These are phyloP conservation scores for Oceanodroma tethys DNA, from an alignment of 2,113 vertebrate species.

Conservation along the genomic window DNA sequence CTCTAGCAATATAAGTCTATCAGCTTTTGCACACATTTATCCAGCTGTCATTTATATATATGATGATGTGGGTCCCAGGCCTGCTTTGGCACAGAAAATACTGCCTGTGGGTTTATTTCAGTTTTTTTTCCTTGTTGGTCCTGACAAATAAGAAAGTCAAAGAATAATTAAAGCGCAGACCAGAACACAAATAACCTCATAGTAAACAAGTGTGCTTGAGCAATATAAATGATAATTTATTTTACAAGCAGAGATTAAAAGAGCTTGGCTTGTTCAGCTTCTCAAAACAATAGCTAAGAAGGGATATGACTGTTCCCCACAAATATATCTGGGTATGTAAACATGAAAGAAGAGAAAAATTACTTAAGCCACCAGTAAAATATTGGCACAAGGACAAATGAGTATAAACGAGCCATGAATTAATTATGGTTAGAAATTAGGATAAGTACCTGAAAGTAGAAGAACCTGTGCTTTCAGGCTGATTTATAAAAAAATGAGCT, in stretches of 20 bases:
- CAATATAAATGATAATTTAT: constrained; percentile 57
- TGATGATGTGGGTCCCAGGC: background rate
- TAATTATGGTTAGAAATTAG: constrained; percentile 30
- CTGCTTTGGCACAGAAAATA: background rate
- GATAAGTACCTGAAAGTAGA: background rate
- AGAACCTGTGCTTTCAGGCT: background rate
- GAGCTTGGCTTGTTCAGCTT: constrained; percentile 41
- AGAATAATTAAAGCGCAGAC: constrained; percentile 16
- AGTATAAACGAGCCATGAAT: constrained; percentile 6
- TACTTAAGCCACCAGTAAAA: constrained; percentile 15
- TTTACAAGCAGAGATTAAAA: constrained; percentile 38
- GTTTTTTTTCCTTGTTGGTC: background rate
- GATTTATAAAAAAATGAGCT: background rate
- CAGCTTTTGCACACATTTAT: background rate
- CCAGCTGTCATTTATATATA: background rate
- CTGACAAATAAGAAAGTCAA: background rate
- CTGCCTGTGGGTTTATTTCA: background rate
- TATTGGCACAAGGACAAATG: constrained; percentile 45
- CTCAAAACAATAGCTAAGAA: constrained; percentile 36
- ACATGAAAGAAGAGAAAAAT: constrained; percentile 5
- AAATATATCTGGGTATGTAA: constrained; percentile 31
- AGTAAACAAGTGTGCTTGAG: constrained; percentile 24
- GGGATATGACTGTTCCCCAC: background rate
- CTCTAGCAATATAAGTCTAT: background rate
- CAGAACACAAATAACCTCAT: background rate